Evolutionary conservation across 2,888 invertebrate genomes (phyloP).

Genomic region (Fragum whitleyi): DNA sequence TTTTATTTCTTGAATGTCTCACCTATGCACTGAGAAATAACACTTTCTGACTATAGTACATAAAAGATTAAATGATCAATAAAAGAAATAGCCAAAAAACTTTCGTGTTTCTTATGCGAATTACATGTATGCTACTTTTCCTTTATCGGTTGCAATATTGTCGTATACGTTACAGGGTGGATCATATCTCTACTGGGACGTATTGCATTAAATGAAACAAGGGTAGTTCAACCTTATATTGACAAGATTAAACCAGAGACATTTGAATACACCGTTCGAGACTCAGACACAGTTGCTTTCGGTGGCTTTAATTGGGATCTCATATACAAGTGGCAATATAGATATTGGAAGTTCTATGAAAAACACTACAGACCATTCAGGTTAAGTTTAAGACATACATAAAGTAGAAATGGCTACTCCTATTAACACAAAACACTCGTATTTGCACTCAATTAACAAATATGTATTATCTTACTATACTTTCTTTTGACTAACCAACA

Average conservation of each 20-base stretch:
- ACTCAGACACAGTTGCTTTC: constrained; percentile 35
- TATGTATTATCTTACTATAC: no score
- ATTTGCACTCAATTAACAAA: no score
- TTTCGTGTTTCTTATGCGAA: no score
- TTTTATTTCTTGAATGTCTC: no score
- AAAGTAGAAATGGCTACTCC: background rate
- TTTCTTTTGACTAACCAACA: no score
- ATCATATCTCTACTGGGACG: constrained; percentile 62
- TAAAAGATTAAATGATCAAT: no score
- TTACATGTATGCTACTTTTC: no score
- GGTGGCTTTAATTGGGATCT: constrained; percentile 69
- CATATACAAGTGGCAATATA: constrained; percentile 65
- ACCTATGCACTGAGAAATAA: no score
- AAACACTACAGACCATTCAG: constrained; percentile 11
- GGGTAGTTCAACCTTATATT: constrained; percentile 66
- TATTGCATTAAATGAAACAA: constrained; percentile 58
- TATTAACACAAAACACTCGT: background rate
- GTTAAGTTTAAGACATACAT: background rate
- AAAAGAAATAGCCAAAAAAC: no score
- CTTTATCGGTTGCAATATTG: no score
- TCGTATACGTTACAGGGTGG: constrained; percentile 59
- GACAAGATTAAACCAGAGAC: constrained; percentile 63
- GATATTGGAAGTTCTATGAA: constrained; percentile 11
- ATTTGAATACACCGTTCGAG: constrained; percentile 46
- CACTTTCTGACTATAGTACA: no score